Conservation (phyloP, 92 coral and sea anemone genomes). For the Metridium senile region DNA sequence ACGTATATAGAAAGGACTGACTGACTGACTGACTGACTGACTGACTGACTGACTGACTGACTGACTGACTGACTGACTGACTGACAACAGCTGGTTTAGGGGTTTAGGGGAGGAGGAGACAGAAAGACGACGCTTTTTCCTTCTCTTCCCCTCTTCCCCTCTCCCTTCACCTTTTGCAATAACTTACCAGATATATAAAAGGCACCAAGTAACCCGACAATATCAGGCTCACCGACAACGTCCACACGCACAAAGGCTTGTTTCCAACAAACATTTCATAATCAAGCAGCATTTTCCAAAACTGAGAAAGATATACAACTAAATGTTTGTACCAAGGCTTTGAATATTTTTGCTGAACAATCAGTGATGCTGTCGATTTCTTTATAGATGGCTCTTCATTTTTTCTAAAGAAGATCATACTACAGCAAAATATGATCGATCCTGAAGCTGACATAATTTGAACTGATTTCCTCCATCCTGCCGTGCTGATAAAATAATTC, state of each 20-base stretch:
- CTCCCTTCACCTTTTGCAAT: too few relatives aligned
- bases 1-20: too few relatives aligned
- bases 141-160: too few relatives aligned
- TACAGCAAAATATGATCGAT: slow-evolving; percentile 16
- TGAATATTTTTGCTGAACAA: not conserved
- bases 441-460: slow-evolving; percentile 36
- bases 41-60: too few relatives aligned
- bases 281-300: slow-evolving; percentile 23
- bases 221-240: slow-evolving; percentile 56
- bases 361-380: not conserved
- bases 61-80: too few relatives aligned
- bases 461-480: slow-evolving; percentile 52
- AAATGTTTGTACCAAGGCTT: not conserved
- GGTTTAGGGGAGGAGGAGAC: too few relatives aligned
- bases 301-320: not conserved
- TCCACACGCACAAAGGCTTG: slow-evolving; percentile 65
- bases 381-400: not conserved
- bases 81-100: too few relatives aligned
- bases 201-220: slow-evolving; percentile 67
- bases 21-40: too few relatives aligned
- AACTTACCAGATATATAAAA: slow-evolving; percentile 72
- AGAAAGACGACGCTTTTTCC: too few relatives aligned
- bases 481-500: slow-evolving; percentile 16
- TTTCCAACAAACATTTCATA: slow-evolving; percentile 49
- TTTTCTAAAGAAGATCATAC: slow-evolving; percentile 11